A percentile compares a stretch with the other conserved stretches of the same genome.
phyloP scores from a whole-genome alignment of 2,797 vertebrate species.

The Dryobates pubescens region DNA sequence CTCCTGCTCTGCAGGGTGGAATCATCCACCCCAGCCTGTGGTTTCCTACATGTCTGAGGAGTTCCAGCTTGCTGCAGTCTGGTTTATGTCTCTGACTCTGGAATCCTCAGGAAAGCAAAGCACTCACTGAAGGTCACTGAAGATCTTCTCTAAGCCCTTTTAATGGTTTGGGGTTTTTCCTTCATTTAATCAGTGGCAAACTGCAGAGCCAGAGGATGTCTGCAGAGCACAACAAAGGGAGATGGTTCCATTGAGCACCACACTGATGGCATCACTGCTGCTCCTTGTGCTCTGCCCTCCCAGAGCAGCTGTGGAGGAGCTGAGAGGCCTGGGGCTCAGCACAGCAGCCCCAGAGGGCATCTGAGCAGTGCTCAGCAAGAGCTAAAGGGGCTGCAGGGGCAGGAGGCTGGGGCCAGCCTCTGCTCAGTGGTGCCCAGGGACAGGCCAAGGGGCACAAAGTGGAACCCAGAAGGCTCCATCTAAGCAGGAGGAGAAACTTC shows the following conservation, averaged over 20 bases:
- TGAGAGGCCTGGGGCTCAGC: too few relatives aligned
- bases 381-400: too few relatives aligned
- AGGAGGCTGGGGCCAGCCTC: too few relatives aligned
- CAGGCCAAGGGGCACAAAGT: too few relatives aligned
- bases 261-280: too few relatives aligned
- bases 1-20: neutral
- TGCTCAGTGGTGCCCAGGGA: too few relatives aligned
- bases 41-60: neutral
- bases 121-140: neutral
- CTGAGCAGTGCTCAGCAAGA: too few relatives aligned
- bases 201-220: neutral
- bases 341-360: too few relatives aligned
- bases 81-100: neutral
- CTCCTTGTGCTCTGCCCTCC: too few relatives aligned
- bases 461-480: too few relatives aligned
- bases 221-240: neutral
- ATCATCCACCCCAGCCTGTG: neutral
- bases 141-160: neutral
- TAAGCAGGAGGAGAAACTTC: too few relatives aligned
- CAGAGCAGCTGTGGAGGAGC: too few relatives aligned
- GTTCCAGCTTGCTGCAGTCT: neutral
- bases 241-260: neutral
- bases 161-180: neutral
- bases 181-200: neutral
- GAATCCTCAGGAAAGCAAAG: neutral